These are phyloP conservation scores for Anguilla rostrata DNA, from an alignment of 2,113 vertebrate genomes.

Conservation along the genomic window DNA sequence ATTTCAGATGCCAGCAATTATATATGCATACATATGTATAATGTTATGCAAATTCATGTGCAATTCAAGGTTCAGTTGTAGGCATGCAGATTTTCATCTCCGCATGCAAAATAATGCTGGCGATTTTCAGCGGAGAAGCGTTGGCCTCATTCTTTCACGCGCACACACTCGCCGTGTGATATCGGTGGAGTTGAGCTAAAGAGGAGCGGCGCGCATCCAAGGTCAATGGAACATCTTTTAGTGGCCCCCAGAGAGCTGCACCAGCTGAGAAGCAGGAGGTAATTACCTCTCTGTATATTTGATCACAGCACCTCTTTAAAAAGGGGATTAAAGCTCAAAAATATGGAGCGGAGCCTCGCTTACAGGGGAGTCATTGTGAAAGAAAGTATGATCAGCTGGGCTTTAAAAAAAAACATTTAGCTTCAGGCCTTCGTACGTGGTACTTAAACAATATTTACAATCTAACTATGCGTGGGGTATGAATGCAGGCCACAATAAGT, in stretches of 20 bases:
- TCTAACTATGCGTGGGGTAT: neutral
- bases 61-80: neutral
- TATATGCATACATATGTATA: neutral
- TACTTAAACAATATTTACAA: neutral
- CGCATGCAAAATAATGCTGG: neutral
- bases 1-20: neutral
- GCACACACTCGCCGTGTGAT: neutral
- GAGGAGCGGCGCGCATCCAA: neutral
- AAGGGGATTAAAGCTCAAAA: neutral
- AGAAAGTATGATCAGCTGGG: neutral
- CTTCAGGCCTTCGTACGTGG: constrained; percentile 16
- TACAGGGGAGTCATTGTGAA: neutral
- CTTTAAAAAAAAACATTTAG: neutral
- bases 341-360: neutral
- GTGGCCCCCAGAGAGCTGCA: neutral
- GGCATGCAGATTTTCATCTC: neutral
- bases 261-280: constrained; percentile 6
- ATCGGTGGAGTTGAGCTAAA: neutral
- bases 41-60: neutral
- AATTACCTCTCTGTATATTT: constrained; percentile 20
- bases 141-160: neutral
- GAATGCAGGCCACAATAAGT: constrained; percentile 6
- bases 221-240: constrained; percentile 11
- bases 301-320: constrained; percentile 18
- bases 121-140: neutral